phyloP scores from a whole-genome alignment of 2,888 invertebrate genomes.

The Petrolisthes cinctipes region DNA sequence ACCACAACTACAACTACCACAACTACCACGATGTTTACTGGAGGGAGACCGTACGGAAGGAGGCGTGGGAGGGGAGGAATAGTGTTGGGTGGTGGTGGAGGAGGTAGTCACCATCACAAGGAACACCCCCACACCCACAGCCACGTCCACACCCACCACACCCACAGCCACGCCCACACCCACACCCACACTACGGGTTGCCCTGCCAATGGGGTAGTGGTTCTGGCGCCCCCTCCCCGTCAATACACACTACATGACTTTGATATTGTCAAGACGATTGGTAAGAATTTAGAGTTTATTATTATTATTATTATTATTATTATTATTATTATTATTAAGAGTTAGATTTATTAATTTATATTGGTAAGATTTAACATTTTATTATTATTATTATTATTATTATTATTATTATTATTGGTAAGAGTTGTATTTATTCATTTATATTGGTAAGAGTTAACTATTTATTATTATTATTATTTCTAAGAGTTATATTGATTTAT shows the following conservation, averaged over 20 bases:
- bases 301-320: constrained; percentile 20
- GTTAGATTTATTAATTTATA: too few relatives aligned
- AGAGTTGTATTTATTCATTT: too few relatives aligned
- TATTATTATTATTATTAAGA: neutral
- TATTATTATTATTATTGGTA: too few relatives aligned
- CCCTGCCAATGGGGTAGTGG: constrained; percentile 5
- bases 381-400: neutral
- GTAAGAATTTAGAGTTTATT: constrained; percentile 12
- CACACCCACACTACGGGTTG: neutral
- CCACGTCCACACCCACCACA: neutral
- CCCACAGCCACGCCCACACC: neutral
- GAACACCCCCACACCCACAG: too few relatives aligned
- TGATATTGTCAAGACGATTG: constrained; percentile 50
- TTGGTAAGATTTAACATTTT: neutral
- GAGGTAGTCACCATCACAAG: neutral
- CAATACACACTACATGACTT: constrained; percentile 52
- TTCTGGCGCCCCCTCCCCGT: constrained; percentile 9
- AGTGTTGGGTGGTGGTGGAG: constrained; percentile 17
- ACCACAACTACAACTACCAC: too few relatives aligned
- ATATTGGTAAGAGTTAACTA: neutral
- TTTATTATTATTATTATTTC: neutral
- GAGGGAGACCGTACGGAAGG: too few relatives aligned
- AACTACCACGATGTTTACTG: too few relatives aligned
- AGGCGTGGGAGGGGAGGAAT: constrained; percentile 27
- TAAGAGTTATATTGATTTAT: too few relatives aligned